phyloP scores from a whole-genome alignment of 2,888 invertebrate genomes.

The Heliothis peltigera region DNA sequence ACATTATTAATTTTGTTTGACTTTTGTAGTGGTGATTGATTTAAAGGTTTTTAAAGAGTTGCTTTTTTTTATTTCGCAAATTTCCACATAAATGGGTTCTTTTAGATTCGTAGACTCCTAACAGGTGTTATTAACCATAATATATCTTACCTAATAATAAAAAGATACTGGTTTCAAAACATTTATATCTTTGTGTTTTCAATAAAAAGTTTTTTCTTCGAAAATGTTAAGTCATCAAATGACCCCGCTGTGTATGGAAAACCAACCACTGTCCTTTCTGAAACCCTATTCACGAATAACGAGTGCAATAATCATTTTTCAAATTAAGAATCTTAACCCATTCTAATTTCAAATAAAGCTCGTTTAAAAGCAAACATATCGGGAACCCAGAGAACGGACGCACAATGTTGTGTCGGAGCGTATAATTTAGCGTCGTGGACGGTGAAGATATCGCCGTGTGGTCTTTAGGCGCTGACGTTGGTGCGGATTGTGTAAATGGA shows the following conservation, averaged over 20 bases:
- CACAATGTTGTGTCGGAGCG: constrained; percentile 76
- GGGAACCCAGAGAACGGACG: constrained; percentile 54
- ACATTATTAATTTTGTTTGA: constrained; percentile 63
- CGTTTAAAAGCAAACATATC: constrained; percentile 19
- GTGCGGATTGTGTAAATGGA: constrained; percentile 25
- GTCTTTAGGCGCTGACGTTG: constrained; percentile 63
- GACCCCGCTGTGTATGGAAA: no score
- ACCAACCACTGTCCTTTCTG: no score
- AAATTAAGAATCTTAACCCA: not conserved
- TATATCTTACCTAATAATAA: no score
- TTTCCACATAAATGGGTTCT: no score
- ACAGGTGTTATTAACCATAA: no score
- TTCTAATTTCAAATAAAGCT: constrained; percentile 6
- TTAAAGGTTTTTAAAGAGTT: constrained; percentile 31
- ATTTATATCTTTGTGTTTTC: no score
- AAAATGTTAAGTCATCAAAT: no score
- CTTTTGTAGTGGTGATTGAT: constrained; percentile 62
- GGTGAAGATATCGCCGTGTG: constrained; percentile 83
- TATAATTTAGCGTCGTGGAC: constrained; percentile 82
- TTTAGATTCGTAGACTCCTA: no score
- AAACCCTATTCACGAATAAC: no score
- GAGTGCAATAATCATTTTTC: not conserved
- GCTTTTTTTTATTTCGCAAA: constrained; percentile 12
- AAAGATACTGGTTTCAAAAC: no score
- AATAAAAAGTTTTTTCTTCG: no score